A percentile compares a stretch with the other conserved stretches of the same genome.
Conservation (phyloP, 2,113 vertebrate species). For the Chlamydotis undulata region DNA sequence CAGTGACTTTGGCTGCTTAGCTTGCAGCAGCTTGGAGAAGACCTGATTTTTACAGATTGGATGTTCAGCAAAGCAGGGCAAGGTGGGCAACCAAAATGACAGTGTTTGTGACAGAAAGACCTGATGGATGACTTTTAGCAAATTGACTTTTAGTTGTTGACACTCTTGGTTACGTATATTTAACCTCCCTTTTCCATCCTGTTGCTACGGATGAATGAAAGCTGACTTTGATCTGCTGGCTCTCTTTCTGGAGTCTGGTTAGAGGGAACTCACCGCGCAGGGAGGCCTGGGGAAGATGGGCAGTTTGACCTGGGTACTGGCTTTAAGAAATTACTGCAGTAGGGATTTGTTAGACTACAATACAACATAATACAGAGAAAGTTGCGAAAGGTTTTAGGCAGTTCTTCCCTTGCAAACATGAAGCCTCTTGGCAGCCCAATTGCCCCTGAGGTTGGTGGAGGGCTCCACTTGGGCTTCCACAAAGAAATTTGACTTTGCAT, state of each 20-base stretch:
- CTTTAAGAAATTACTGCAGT: background rate
- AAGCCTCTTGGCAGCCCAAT: background rate
- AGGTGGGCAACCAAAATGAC: background rate
- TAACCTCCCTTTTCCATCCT: background rate
- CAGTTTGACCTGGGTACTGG: background rate
- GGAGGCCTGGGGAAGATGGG: background rate
- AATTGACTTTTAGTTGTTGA: background rate
- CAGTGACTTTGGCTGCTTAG: background rate
- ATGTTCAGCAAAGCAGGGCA: background rate
- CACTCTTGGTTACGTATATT: rapidly evolving
- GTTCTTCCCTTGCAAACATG: background rate
- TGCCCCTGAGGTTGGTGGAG: rapidly evolving
- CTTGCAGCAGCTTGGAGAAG: background rate
- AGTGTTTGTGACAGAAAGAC: background rate
- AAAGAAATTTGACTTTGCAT: background rate
- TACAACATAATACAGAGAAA: background rate
- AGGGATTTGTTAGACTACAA: background rate
- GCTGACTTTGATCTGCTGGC: background rate
- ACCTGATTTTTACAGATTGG: background rate
- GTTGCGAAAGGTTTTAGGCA: background rate
- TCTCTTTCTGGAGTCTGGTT: background rate
- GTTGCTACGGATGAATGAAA: background rate
- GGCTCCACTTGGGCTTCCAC: background rate
- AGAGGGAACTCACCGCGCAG: background rate
- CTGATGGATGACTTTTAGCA: background rate